Evolutionary conservation across 2,797 vertebrate genomes (phyloP), one percentile per base, ranked within the genome.

Genomic region (Pseudochirops corinnae): DNA sequence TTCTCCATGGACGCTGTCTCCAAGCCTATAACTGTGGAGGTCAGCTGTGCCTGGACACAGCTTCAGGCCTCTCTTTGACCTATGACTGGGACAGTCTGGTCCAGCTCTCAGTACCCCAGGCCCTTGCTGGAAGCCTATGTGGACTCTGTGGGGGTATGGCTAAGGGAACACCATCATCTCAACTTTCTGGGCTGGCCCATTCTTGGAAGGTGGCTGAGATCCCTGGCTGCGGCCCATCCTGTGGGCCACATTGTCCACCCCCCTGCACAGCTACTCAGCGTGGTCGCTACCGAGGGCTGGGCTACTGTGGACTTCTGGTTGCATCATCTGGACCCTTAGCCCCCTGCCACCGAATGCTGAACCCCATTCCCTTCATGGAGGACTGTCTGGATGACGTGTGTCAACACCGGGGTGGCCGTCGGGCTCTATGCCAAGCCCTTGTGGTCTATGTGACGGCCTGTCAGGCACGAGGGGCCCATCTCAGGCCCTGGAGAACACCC

Each of bases 141-240:
- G 99, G 99, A 56, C 98, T 99, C 26, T 99, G 99, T 91, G 99
- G 99, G 46, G 99, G 98, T 96, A 98, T 98, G 92, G 98, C 99
- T 5, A 97, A 97, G 24, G 96, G 98, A 39, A 1, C 91, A 2
- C 91, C 58, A 1, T n/a, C 97, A 0, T 92, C 93, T 0, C 90
- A 93, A 4, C 92, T 97, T 0, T 31, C 10, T 11, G 96, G 96
- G 1, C 98, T 99, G 31, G 98, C 98, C 4, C 33, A 94, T 55
- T 98, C 98, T 97, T 99, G 99, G 99, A 98, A 93, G 95, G 97
- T 98, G 46, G 96, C 97, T 0, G 96, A 98, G 91, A 97, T 98
- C 96, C 97, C 98, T 0, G 98, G 98, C 92, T 99, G 99, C 87
- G 95, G 95, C 0, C 95, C 98, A 0, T 97, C 97, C 93, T 98